A percentile compares a stretch with the other conserved stretches of the same genome.
phyloP scores from a whole-genome alignment of 2,113 vertebrate species.

The Chaetops frenatus region DNA sequence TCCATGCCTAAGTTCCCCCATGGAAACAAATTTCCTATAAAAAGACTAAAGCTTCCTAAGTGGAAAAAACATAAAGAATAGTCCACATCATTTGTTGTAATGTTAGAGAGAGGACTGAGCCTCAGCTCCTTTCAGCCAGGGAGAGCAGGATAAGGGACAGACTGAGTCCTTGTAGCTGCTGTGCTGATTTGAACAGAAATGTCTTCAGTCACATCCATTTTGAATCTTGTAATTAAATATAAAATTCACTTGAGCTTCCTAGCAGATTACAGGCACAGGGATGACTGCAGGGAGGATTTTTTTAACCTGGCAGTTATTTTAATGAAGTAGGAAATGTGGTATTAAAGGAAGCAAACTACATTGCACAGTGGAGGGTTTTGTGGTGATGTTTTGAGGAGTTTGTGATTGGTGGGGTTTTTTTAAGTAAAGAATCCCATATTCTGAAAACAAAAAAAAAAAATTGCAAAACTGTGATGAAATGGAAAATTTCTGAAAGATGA shows the following conservation, averaged over 20 bases:
- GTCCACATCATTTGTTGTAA: not conserved
- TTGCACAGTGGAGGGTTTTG: fast-evolving
- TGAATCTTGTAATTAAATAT: not conserved
- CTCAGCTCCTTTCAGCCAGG: not conserved
- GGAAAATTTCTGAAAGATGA: not conserved
- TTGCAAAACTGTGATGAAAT: not conserved
- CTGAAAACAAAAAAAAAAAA: not conserved
- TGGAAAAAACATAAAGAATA: not conserved
- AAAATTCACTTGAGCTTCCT: not conserved
- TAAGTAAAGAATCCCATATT: not conserved
- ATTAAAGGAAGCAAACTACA: not conserved
- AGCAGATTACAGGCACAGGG: not conserved
- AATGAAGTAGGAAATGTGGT: not conserved
- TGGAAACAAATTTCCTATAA: slow-evolving; percentile 1
- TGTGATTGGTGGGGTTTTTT: not conserved
- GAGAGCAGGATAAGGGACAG: not conserved
- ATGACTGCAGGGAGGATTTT: not conserved
- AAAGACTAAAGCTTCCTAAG: slow-evolving; percentile 1
- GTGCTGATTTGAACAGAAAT: not conserved
- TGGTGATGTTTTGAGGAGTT: not conserved
- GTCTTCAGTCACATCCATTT: not conserved
- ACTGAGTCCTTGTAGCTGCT: not conserved
- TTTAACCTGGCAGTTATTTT: not conserved
- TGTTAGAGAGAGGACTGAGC: not conserved
- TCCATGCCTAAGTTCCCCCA: not conserved